These are phyloP conservation scores for Sapajus apella DNA, from an alignment of 2,113 vertebrate species.

Conservation along the genomic window DNA sequence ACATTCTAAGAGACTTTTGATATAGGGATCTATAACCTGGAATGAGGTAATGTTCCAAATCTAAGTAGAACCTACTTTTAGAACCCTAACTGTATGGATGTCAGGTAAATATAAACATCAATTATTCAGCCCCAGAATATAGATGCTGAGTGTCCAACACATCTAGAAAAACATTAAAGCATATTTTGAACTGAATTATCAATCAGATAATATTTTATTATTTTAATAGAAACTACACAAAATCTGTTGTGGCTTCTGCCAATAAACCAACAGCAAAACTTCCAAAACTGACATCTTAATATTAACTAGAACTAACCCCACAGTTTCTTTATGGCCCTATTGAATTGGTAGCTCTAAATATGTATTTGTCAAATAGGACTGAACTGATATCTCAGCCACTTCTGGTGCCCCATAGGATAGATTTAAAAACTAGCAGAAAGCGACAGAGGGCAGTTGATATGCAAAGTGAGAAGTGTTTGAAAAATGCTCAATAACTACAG, in stretches of 20 bases:
- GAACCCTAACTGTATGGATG: rapidly evolving
- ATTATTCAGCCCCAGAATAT: not conserved
- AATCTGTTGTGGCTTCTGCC: not conserved
- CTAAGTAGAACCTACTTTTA: not conserved
- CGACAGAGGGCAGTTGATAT: not conserved
- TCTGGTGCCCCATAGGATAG: not conserved
- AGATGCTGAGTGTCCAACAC: not conserved
- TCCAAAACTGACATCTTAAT: not conserved
- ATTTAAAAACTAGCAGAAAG: not conserved
- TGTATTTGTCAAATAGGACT: not conserved
- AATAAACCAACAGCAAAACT: not conserved
- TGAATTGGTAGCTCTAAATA: not conserved
- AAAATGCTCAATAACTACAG: not conserved
- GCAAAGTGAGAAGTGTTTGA: not conserved
- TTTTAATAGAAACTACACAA: not conserved
- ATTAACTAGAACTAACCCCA: not conserved
- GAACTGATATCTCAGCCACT: not conserved
- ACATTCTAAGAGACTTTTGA: not conserved
- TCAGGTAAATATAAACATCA: not conserved
- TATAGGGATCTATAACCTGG: not conserved
- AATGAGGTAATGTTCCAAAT: not conserved
- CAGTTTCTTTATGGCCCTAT: not conserved
- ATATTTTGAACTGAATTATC: not conserved
- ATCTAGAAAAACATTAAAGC: not conserved
- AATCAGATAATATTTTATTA: not conserved